Conservation (phyloP, 2,797 vertebrate genomes). For the Eremophila alpestris region DNA sequence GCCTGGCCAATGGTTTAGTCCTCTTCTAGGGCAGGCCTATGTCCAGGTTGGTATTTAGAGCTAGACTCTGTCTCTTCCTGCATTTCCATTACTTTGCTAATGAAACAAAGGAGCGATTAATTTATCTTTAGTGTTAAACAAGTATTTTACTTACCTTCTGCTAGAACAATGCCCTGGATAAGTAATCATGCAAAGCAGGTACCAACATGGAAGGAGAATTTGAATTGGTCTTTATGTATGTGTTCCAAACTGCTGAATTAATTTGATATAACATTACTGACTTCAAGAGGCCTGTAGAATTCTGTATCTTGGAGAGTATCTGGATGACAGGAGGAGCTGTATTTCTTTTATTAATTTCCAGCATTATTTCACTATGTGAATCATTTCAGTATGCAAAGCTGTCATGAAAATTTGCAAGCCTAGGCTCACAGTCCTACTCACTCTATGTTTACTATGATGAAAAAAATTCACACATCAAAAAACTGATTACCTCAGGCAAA, state of each 20-base stretch:
- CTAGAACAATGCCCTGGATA: neutral
- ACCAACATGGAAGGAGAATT: neutral
- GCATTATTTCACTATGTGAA: slow-evolving; percentile 21
- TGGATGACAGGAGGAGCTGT: neutral
- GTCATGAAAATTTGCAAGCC: slow-evolving; percentile 44
- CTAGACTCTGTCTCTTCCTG: neutral
- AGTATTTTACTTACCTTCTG: neutral
- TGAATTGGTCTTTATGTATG: neutral
- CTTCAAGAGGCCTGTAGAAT: neutral
- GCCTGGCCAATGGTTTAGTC: neutral
- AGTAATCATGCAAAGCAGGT: neutral
- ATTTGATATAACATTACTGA: neutral
- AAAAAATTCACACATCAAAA: slow-evolving; percentile 11
- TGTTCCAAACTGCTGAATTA: slow-evolving; percentile 1
- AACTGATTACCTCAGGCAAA: neutral
- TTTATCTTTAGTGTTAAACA: neutral
- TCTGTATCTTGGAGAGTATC: neutral
- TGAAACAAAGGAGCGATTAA: neutral
- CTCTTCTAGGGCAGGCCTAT: neutral
- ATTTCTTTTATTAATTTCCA: slow-evolving; percentile 33
- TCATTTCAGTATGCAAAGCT: slow-evolving; percentile 35
- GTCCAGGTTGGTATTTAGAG: neutral
- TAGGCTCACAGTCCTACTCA: slow-evolving; percentile 18
- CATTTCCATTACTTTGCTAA: neutral
- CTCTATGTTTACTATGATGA: neutral